These are phyloP conservation scores for Fissipunctia ypsillon DNA, from an alignment of 2,888 invertebrate genomes.

Conservation along the genomic window DNA sequence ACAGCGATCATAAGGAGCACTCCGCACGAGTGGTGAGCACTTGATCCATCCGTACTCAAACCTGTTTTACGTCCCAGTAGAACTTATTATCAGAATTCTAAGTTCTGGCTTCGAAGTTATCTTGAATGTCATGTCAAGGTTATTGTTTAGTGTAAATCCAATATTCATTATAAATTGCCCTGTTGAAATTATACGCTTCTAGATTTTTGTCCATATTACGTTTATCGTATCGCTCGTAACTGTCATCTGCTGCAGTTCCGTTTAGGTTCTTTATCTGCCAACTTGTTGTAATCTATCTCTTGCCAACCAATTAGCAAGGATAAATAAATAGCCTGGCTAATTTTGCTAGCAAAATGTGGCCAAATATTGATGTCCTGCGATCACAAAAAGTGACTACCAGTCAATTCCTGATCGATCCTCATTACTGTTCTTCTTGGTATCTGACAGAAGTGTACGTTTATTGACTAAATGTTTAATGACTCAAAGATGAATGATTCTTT, in stretches of 20 bases:
- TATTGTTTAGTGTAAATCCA: background rate
- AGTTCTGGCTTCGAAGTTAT: constrained; percentile 23
- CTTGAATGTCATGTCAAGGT: constrained; percentile 23
- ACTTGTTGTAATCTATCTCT: background rate
- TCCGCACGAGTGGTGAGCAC: constrained; percentile 65
- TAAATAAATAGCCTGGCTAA: too few relatives aligned
- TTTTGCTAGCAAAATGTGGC: too few relatives aligned
- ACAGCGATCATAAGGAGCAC: constrained; percentile 67
- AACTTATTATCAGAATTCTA: constrained; percentile 55
- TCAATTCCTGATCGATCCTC: background rate
- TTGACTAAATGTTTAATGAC: too few relatives aligned
- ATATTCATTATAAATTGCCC: background rate
- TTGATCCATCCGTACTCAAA: constrained; percentile 72
- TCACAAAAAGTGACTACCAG: background rate
- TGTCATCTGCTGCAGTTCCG: background rate
- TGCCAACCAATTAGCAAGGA: too few relatives aligned
- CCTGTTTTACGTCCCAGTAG: constrained; percentile 58
- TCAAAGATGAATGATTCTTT: background rate
- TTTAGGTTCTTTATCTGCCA: too few relatives aligned
- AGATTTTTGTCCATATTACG: too few relatives aligned
- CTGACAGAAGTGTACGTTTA: background rate
- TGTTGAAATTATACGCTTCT: background rate
- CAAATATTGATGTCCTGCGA: too few relatives aligned
- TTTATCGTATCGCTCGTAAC: too few relatives aligned
- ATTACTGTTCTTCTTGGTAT: background rate